Evolutionary conservation across 2,113 vertebrate species (phyloP).

Genomic region (Uria lomvia): DNA sequence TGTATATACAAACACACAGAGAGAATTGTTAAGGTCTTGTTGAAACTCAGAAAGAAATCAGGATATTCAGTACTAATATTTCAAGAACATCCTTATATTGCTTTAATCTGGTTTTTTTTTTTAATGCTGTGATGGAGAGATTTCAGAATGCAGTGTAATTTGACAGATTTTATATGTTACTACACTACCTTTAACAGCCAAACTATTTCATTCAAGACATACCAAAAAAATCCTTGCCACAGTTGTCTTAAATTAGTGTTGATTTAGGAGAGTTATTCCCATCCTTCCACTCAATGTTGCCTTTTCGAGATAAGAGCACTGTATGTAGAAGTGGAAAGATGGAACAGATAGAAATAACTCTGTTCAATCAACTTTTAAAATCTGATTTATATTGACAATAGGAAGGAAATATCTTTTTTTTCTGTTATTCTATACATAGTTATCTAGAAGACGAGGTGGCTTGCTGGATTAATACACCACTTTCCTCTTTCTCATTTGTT

Average conservation of each 20-base stretch:
- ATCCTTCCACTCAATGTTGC: neutral
- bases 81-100: neutral
- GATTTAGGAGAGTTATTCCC: neutral
- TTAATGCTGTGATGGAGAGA: neutral
- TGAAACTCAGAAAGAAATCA: neutral
- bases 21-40: neutral
- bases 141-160: neutral
- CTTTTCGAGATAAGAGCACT: neutral
- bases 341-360: slow-evolving; percentile 7
- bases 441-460: neutral
- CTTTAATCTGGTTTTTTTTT: neutral
- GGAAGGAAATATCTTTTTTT: neutral
- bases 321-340: neutral
- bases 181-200: neutral
- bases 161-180: neutral
- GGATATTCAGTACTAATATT: neutral
- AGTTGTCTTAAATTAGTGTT: neutral
- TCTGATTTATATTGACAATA: neutral
- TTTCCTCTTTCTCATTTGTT: neutral
- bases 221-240: neutral
- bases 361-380: neutral
- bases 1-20: neutral
- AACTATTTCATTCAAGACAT: neutral
- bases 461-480: neutral
- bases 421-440: neutral